phyloP scores from a whole-genome alignment of 2,113 vertebrate genomes.

The Tragulus kanchil region DNA sequence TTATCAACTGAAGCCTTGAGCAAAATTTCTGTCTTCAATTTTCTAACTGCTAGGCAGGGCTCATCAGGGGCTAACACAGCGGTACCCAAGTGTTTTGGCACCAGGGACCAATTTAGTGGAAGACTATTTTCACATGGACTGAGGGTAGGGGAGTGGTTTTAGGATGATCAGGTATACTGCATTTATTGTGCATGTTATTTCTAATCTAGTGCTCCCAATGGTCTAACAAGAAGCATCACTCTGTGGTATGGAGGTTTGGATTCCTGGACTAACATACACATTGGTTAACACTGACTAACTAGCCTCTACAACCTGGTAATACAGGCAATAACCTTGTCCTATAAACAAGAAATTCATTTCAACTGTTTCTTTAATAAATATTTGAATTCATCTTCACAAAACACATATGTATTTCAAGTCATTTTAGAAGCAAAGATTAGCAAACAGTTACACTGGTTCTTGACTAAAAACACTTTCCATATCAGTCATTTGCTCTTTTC shows the following conservation, averaged over 20 bases:
- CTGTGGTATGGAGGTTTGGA: not conserved
- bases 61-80: not conserved
- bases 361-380: not conserved
- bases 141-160: not conserved
- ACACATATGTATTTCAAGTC: not conserved
- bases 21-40: not conserved
- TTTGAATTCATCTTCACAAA: not conserved
- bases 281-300: rapidly evolving
- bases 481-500: too few relatives aligned
- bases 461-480: not conserved
- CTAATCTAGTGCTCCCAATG: not conserved
- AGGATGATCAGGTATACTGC: not conserved
- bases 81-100: not conserved
- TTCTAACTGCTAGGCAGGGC: not conserved
- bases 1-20: not conserved
- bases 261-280: rapidly evolving
- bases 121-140: not conserved
- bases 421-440: not conserved
- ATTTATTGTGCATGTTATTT: not conserved
- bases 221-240: not conserved
- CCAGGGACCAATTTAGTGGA: not conserved
- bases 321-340: rapidly evolving
- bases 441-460: not conserved
- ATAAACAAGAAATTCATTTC: not conserved
- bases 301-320: rapidly evolving